Evolutionary conservation across 2,888 invertebrate genomes (phyloP).

Genomic region (Syrista parreyssii): DNA sequence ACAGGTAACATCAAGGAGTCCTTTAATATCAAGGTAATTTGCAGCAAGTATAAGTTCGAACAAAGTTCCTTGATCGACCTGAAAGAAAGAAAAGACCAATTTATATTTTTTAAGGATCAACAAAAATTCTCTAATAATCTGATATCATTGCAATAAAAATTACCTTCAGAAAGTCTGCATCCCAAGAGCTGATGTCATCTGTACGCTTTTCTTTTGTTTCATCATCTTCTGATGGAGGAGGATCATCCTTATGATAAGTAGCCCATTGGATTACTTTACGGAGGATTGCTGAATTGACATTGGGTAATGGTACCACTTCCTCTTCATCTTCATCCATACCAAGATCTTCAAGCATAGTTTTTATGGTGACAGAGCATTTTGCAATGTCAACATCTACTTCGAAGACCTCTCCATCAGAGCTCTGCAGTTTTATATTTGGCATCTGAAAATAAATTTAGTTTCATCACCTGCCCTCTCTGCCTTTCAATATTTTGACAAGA

Average conservation of each 20-base stretch:
- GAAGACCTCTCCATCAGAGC: slow-evolving; percentile 95
- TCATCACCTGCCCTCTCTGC: background rate
- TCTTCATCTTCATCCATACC: slow-evolving; percentile 94
- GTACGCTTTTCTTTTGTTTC: slow-evolving; percentile 98
- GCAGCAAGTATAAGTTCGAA: slow-evolving; percentile 97
- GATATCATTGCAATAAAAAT: background rate
- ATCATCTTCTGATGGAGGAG: slow-evolving; percentile 95
- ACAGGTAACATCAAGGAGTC: slow-evolving; percentile 96
- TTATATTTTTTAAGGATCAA: background rate
- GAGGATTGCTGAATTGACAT: slow-evolving; percentile 96
- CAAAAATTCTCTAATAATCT: background rate
- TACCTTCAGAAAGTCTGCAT: slow-evolving; percentile 95
- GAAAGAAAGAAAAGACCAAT: slow-evolving; percentile 16
- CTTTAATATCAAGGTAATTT: slow-evolving; percentile 96
- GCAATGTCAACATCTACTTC: slow-evolving; percentile 97
- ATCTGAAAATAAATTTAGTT: slow-evolving; percentile 70
- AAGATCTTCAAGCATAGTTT: slow-evolving; percentile 96
- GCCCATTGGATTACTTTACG: slow-evolving; percentile 96
- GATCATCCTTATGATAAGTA: slow-evolving; percentile 94
- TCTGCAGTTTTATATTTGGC: slow-evolving; percentile 95
- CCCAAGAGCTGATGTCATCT: slow-evolving; percentile 99
- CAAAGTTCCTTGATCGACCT: slow-evolving; percentile 94
- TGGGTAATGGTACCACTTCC: slow-evolving; percentile 95
- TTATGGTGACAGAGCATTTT: slow-evolving; percentile 97
- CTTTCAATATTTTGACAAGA: no score